These are phyloP conservation scores for Nomada hirtipes DNA, from an alignment of 2,888 invertebrate species.

Conservation along the genomic window DNA sequence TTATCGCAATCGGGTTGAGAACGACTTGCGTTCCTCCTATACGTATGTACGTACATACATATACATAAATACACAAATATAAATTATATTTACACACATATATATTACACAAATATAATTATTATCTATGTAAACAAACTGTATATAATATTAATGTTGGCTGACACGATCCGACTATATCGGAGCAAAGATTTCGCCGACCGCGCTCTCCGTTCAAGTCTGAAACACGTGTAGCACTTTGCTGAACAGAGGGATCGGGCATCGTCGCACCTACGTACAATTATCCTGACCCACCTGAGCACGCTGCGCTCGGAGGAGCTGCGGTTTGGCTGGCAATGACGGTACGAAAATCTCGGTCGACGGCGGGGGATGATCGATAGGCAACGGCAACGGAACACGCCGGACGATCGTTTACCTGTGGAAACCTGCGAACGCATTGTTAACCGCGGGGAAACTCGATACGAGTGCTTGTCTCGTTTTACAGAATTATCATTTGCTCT, in stretches of 20 bases:
- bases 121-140: too few relatives aligned
- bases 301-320: not conserved
- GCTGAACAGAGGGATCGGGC: not conserved
- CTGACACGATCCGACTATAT: not conserved
- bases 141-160: too few relatives aligned
- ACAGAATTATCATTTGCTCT: too few relatives aligned
- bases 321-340: slow-evolving; percentile 22
- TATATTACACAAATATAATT: too few relatives aligned
- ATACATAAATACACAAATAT: too few relatives aligned
- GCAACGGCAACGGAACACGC: slow-evolving; percentile 6
- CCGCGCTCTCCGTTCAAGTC: too few relatives aligned
- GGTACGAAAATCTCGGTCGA: slow-evolving; percentile 21
- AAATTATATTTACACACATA: too few relatives aligned
- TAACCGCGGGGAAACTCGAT: too few relatives aligned
- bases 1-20: slow-evolving; percentile 30
- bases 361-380: slow-evolving; percentile 35
- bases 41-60: not conserved
- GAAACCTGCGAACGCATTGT: not conserved
- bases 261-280: not conserved
- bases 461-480: too few relatives aligned
- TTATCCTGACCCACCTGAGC: slow-evolving; percentile 3
- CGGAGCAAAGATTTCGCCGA: too few relatives aligned
- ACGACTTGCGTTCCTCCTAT: not conserved
- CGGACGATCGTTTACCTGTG: slow-evolving; percentile 4
- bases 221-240: not conserved